Evolutionary conservation across 1,140 invertebrate species (phyloP).

Genomic region (Ips nitidus): DNA sequence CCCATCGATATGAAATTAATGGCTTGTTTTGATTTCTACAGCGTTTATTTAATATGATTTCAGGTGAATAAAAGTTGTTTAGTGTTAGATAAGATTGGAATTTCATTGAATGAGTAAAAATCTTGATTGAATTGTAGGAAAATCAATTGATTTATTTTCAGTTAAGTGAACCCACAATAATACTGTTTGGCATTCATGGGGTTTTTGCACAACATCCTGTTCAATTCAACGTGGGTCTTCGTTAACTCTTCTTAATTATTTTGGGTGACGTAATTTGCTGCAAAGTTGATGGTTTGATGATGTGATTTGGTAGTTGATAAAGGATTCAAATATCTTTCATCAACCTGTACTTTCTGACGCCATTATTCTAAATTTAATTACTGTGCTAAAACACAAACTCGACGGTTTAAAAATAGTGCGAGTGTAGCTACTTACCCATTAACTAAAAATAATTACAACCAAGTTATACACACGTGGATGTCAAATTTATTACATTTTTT

Average conservation of each 20-base stretch:
- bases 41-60: too few relatives aligned
- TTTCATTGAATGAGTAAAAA: too few relatives aligned
- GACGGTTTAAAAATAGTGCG: background rate
- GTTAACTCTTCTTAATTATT: background rate
- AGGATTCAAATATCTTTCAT: too few relatives aligned
- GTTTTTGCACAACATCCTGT: background rate
- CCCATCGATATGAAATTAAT: too few relatives aligned
- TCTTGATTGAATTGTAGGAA: too few relatives aligned
- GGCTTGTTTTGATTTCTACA: too few relatives aligned
- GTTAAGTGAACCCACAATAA: too few relatives aligned
- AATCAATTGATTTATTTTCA: too few relatives aligned
- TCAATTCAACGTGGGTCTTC: background rate
- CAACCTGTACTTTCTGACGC: background rate
- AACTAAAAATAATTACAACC: constrained; percentile 11
- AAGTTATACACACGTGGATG: background rate
- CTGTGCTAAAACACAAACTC: background rate
- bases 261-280: background rate
- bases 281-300: too few relatives aligned
- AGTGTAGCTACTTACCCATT: background rate
- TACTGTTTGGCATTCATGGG: background rate
- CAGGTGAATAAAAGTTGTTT: too few relatives aligned
- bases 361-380: background rate
- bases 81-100: too few relatives aligned
- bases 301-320: too few relatives aligned
- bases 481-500: background rate